Base-by-base conservation (phyloP, 2,797 vertebrate species). In the Leptatherina wallacei region DNA sequence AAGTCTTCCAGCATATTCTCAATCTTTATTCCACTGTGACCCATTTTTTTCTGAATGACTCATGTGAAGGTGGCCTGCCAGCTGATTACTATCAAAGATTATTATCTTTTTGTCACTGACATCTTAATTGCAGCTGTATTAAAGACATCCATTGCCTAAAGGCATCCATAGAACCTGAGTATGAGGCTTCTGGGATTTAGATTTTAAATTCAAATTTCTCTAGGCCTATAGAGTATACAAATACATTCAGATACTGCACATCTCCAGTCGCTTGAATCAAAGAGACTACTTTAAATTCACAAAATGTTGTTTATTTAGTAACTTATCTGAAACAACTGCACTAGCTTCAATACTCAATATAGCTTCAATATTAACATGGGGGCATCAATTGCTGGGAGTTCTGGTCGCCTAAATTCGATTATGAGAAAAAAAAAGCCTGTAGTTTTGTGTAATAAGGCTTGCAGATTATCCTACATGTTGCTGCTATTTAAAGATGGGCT, bases 21-120 rank as follows among this genome's bases (percentile, higher is more conserved):
- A 32, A 11, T 62, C 12, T 60, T 73, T 47, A 56, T 59, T n/a
- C 55, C 22, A n/a, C 18, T 13, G 30, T 77, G 76, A 68, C 67
- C 69, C 36, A 71, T 57, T 73, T 80, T 6, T 33, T 38, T 42
- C 35, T 38, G 7, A 75, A 56, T 81, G 57, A 73, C 47, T 82
- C 54, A 30, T 59, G 36, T 70, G 35, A 61, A 69, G 18, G 35
- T 61, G 57, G 29, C 56, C 69, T 40, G 59, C 44, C 52, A 68
- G 65, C 35, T 77, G 40, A 78, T 81, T 22, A 54, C 35, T 49
- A 51, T 29, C 30, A 58, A 30, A 65, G 61, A 70, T 73, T 56
- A 51, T 70, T 14, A 18, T 64, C 51, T 56, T 40, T 36, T 47
- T 47, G 60, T 65, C 71, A 16, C 24, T 66, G 54, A 3, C 33